Percentiles rank a stretch among this genome's conserved stretches.
phyloP scores from a whole-genome alignment of 2,113 vertebrate genomes.

The Spheniscus mendiculus region DNA sequence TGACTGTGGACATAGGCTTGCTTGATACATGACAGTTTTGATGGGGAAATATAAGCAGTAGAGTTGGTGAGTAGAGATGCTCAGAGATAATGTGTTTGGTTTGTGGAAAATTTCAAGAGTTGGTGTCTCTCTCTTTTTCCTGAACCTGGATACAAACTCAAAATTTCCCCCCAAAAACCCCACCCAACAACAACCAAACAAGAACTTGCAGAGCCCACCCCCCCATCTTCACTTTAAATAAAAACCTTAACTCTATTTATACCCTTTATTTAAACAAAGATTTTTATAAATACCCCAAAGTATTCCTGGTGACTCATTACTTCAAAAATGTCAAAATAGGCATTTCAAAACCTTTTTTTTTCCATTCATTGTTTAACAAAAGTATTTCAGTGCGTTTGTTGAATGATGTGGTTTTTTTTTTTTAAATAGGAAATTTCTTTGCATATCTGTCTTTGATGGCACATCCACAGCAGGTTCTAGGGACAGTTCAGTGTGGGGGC shows the following conservation, averaged over 20 bases:
- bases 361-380: background rate
- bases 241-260: background rate
- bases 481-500: background rate
- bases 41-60: background rate
- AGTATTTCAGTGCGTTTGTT: background rate
- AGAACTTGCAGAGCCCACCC: background rate
- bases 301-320: background rate
- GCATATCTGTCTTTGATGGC: background rate
- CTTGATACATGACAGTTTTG: background rate
- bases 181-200: background rate
- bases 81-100: background rate
- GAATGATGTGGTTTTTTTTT: background rate
- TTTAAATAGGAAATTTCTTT: background rate
- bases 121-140: background rate
- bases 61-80: background rate
- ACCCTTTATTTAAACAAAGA: background rate
- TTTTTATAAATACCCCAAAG: background rate
- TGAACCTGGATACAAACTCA: background rate
- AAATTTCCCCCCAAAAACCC: background rate
- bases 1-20: background rate
- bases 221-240: background rate
- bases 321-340: slow-evolving; percentile 13
- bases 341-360: background rate
- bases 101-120: background rate
- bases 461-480: background rate